These are phyloP conservation scores for Phortica variegata DNA, from an alignment of 1,140 invertebrate genomes.

Conservation along the genomic window DNA sequence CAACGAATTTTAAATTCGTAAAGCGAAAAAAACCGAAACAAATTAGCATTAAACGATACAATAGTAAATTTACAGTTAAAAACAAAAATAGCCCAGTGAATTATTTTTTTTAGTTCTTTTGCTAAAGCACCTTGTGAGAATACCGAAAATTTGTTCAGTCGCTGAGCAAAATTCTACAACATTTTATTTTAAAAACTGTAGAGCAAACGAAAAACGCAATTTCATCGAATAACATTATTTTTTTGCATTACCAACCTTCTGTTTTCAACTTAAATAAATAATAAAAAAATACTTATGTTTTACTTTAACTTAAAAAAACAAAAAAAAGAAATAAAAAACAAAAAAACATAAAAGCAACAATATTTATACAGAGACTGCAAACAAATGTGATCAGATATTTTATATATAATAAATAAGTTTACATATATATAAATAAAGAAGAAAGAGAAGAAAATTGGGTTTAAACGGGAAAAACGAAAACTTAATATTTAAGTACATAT, in stretches of 20 bases:
- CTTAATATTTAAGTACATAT: slow-evolving; percentile 12
- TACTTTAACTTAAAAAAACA: slow-evolving; percentile 5
- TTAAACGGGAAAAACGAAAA: slow-evolving; percentile 24
- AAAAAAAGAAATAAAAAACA: slow-evolving; percentile 15
- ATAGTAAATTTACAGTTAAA: slow-evolving; percentile 15
- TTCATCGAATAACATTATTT: slow-evolving; percentile 31
- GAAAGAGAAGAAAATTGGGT: slow-evolving; percentile 8
- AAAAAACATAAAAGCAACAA: slow-evolving; percentile 43
- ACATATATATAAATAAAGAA: slow-evolving; percentile 27
- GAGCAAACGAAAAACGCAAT: slow-evolving; percentile 58
- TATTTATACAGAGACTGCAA: slow-evolving; percentile 58
- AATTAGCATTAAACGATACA: slow-evolving; percentile 38
- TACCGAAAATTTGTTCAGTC: slow-evolving; percentile 31
- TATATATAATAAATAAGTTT: slow-evolving; percentile 52
- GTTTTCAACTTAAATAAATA: slow-evolving; percentile 16
- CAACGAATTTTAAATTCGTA: too few relatives aligned
- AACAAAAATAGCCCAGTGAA: too few relatives aligned
- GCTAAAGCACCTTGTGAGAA: neutral
- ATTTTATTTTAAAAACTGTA: slow-evolving; percentile 51
- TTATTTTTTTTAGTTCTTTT: slow-evolving; percentile 4
- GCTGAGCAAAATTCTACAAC: slow-evolving; percentile 52
- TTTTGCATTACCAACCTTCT: too few relatives aligned
- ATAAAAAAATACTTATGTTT: slow-evolving; percentile 12
- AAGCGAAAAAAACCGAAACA: slow-evolving; percentile 29
- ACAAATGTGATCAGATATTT: slow-evolving; percentile 58